Percentiles rank a stretch among this genome's conserved stretches.
Evolutionary conservation across 1,140 invertebrate genomes (phyloP).

Genomic region (Panagrolaimus sp.): DNA sequence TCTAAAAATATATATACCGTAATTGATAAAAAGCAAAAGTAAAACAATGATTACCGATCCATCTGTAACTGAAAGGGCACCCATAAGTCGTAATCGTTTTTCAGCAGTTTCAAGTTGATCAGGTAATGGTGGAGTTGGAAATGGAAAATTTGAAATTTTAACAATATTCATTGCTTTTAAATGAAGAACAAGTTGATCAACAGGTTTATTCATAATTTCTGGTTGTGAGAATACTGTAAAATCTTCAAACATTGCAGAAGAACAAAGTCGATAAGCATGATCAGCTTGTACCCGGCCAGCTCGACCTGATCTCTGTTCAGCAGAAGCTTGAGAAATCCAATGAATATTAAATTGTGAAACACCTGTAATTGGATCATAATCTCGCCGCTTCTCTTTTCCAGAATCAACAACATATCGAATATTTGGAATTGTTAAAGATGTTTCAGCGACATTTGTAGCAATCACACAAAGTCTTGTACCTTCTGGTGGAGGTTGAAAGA

Average conservation of each 20-base stretch:
- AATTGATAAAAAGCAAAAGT: too few relatives aligned
- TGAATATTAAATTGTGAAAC: slow-evolving; percentile 81
- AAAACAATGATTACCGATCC: not conserved
- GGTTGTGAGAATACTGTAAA: slow-evolving; percentile 76
- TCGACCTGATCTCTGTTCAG: slow-evolving; percentile 84
- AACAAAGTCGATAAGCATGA: slow-evolving; percentile 71
- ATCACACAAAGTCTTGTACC: slow-evolving; percentile 82
- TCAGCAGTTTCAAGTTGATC: slow-evolving; percentile 72
- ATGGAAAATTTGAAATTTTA: slow-evolving; percentile 90
- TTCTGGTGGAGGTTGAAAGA: slow-evolving; percentile 74
- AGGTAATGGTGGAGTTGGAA: slow-evolving; percentile 79
- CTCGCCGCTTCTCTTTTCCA: slow-evolving; percentile 71
- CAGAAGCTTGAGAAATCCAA: slow-evolving; percentile 86
- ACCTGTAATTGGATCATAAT: slow-evolving; percentile 73
- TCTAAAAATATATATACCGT: too few relatives aligned
- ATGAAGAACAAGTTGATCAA: slow-evolving; percentile 87
- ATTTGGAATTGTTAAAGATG: slow-evolving; percentile 90
- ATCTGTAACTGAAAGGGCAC: slow-evolving; percentile 68
- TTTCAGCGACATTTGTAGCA: slow-evolving; percentile 95
- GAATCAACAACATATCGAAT: slow-evolving; percentile 84
- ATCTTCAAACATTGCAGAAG: slow-evolving; percentile 88
- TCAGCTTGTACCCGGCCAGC: slow-evolving; percentile 66
- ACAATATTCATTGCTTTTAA: slow-evolving; percentile 92
- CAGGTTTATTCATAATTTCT: slow-evolving; percentile 81
- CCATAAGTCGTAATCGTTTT: slow-evolving; percentile 71